These are phyloP conservation scores for Patagioenas fasciata DNA, from an alignment of 2,113 vertebrate genomes.

Conservation along the genomic window DNA sequence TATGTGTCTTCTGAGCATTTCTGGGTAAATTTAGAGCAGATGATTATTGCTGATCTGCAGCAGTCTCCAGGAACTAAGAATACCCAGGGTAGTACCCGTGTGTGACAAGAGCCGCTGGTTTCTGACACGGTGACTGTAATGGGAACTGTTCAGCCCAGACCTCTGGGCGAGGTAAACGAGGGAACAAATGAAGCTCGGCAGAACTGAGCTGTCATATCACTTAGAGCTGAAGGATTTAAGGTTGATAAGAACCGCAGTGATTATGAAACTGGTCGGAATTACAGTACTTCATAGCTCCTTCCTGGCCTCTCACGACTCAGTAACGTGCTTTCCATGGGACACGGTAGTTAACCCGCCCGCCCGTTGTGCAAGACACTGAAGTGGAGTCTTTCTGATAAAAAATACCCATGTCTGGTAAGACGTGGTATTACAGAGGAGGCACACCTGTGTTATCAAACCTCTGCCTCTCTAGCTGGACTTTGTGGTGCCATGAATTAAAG, in stretches of 20 bases:
- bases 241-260: neutral
- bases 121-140: neutral
- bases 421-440: neutral
- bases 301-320: neutral
- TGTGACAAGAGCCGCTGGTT: neutral
- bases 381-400: neutral
- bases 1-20: slow-evolving; percentile 24
- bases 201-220: neutral
- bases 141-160: neutral
- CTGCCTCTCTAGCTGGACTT: neutral
- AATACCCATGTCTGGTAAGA: accelerated
- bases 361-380: neutral
- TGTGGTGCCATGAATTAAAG: neutral
- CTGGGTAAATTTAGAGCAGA: slow-evolving; percentile 22
- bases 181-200: slow-evolving; percentile 20
- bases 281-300: neutral
- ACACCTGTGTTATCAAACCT: neutral
- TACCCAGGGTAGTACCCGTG: slow-evolving; percentile 9
- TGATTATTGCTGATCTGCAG: slow-evolving; percentile 36
- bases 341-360: neutral
- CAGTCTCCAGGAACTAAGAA: slow-evolving; percentile 39
- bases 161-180: slow-evolving; percentile 6
- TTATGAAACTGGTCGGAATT: neutral
- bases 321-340: neutral
- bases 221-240: neutral